Conservation (phyloP, 1,140 invertebrate species). For the Pseudomyrmex concolor region DNA sequence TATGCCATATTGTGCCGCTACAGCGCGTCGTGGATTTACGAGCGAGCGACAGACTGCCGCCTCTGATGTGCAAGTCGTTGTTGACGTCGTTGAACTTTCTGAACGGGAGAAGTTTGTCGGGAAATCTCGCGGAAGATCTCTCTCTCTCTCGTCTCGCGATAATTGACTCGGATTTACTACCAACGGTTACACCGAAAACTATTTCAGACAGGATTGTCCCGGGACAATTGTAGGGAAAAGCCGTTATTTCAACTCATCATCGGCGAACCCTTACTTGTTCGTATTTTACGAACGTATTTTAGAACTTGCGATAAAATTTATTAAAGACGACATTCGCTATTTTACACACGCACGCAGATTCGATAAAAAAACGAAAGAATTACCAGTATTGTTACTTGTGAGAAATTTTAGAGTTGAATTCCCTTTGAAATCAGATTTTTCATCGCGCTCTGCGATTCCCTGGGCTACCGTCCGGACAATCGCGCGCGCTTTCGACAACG, state of each 20-base stretch:
- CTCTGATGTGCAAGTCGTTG: neutral
- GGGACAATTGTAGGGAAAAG: constrained; percentile 7
- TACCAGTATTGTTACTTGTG: no score
- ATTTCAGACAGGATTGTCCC: constrained; percentile 10
- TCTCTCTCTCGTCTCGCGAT: neutral
- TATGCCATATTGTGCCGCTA: neutral
- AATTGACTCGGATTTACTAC: constrained; percentile 18
- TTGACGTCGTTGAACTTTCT: constrained; percentile 32
- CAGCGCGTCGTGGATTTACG: constrained; percentile 10
- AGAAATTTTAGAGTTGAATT: neutral
- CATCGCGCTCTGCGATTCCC: neutral
- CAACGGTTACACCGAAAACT: neutral
- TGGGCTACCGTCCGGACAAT: neutral
- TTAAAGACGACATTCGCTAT: neutral
- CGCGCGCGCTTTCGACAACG: neutral
- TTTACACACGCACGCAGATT: no score
- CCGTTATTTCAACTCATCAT: neutral
- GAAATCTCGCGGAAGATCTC: constrained; percentile 24
- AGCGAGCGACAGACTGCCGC: constrained; percentile 5
- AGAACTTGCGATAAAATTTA: neutral
- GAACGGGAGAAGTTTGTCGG: neutral
- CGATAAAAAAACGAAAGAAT: no score
- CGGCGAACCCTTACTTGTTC: neutral
- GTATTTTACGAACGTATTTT: neutral
- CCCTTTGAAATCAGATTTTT: neutral